Base-by-base conservation (phyloP, 2,888 invertebrate genomes). In the Athalia cordata region DNA sequence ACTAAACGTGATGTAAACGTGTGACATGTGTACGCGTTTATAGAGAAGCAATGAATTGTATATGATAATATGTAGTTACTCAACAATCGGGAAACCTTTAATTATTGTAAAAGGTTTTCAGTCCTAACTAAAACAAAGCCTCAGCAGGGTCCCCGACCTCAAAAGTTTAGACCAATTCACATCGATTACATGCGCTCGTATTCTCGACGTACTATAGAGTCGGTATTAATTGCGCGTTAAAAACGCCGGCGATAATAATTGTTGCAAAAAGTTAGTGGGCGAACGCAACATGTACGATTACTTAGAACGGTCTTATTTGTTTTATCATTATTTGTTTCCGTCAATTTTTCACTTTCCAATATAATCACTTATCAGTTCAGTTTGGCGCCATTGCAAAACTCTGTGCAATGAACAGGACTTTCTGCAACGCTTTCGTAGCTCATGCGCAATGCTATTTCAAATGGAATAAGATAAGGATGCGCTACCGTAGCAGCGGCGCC, bases 91-190 rank as follows among this genome's bases (percentile, higher is more conserved):
- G 67, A 67, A 67, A 67, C 15, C 61, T 4, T 6, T 15, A 43
- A 29, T 64, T 49, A 47, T 43, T 66, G 47, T 43, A 49, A 55
- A 55, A n/a, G 49, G 47, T 66, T 66, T 49, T 49, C 15, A 15
- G 50, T 47, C 67, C 49, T 13, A 9, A 5, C 11, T 3, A 55
- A 55, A n/a, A n/a, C 7, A 13, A 8, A 29, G 13, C 8, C 62
- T 11, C 62, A 6, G 6, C 55, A 50, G 55, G 70, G 70, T 70
- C 70, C 55, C 57, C 43, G 70, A 70, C 70, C 70, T 70, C 50
- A 70, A 57, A 70, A 70, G 50, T 70, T 29, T 11, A 15, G 7
- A 55, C 15, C 50, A 15, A 67, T 67, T 67, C 52, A 52, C 67
- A 52, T 65, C 13, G 65, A 4, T 7, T 4, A 55, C 4, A 55